Conservation (phyloP, 2,113 vertebrate species). For the Phyllostomus discolor region DNA sequence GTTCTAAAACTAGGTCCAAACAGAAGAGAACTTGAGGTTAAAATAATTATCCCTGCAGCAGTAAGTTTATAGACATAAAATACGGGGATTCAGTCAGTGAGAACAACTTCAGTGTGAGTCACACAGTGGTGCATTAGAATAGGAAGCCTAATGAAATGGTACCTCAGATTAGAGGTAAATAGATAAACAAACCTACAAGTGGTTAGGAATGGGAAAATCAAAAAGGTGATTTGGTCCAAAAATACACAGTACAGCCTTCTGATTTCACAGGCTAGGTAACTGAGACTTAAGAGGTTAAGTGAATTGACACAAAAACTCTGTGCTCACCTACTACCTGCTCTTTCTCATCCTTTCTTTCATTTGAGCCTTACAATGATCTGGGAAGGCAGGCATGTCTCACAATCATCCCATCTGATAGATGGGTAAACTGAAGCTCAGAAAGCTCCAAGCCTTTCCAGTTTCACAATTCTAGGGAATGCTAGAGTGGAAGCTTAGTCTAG, state of each 20-base stretch:
- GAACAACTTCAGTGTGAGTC: neutral
- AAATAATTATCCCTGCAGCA: neutral
- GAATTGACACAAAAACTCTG: neutral
- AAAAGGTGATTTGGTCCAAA: neutral
- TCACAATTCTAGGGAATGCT: neutral
- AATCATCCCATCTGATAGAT: neutral
- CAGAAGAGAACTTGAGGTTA: neutral
- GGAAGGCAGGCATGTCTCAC: neutral
- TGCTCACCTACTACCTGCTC: neutral
- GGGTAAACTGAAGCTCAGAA: neutral
- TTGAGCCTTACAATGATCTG: neutral
- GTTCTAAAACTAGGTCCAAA: neutral
- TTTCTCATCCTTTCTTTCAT: neutral
- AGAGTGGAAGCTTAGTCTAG: neutral
- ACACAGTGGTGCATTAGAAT: neutral
- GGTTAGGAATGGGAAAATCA: neutral
- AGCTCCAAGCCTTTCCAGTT: too few relatives aligned
- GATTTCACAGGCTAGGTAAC: neutral
- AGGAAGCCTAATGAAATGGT: neutral
- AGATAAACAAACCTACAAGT: neutral
- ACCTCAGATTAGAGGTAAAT: neutral
- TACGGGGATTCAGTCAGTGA: neutral
- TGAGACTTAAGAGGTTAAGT: neutral
- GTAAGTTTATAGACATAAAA: neutral
- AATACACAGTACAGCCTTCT: neutral